phyloP scores from a whole-genome alignment of 2,888 invertebrate genomes.

The Linyphia triangularis region DNA sequence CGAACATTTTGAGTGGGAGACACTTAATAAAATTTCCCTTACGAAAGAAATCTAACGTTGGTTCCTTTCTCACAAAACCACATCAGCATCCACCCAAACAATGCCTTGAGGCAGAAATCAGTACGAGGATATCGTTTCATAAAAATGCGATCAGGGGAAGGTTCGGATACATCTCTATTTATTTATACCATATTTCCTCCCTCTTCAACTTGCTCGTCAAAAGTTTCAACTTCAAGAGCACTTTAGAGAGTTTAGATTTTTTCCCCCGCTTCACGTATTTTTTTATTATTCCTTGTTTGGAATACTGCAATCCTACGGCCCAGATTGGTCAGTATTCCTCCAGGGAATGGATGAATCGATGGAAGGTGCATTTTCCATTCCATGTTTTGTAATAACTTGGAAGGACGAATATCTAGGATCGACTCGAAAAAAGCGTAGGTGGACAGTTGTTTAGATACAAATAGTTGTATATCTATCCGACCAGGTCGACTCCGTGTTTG shows the following conservation, averaged over 20 bases:
- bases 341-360: slow-evolving; percentile 29
- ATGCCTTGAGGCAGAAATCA: slow-evolving; percentile 51
- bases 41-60: background rate
- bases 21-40: background rate
- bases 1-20: too few relatives aligned
- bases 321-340: slow-evolving; percentile 56
- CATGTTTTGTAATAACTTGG: background rate
- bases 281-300: background rate
- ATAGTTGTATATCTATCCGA: background rate
- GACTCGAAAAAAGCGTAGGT: background rate
- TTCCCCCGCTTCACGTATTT: background rate
- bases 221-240: slow-evolving; percentile 68
- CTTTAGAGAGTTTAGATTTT: slow-evolving; percentile 45
- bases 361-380: background rate
- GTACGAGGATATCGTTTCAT: slow-evolving; percentile 37
- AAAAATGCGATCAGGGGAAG: slow-evolving; percentile 37
- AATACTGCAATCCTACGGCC: background rate
- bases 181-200: slow-evolving; percentile 53
- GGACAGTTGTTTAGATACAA: background rate
- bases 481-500: background rate
- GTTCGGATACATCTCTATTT: slow-evolving; percentile 33
- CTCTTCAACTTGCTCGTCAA: slow-evolving; percentile 47
- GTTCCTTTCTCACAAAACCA: slow-evolving; percentile 43
- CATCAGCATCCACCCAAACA: slow-evolving; percentile 33
- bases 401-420: background rate